Conservation (phyloP, 1,140 invertebrate genomes). For the Diorhabda elongata region DNA sequence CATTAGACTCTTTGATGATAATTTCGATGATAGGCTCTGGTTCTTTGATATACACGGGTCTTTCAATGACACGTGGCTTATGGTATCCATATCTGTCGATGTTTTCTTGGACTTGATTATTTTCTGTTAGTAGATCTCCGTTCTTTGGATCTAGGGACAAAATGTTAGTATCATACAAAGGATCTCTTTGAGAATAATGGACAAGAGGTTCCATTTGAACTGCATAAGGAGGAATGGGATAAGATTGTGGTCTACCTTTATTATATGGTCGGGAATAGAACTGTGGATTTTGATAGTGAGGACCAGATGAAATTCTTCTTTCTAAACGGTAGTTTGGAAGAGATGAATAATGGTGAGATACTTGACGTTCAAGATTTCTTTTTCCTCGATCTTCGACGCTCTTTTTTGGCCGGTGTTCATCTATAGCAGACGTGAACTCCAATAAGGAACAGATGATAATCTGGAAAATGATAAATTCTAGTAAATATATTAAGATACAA, state of each 20-base stretch:
- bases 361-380: constrained; percentile 53
- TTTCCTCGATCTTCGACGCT: constrained; percentile 50
- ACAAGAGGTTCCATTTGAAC: constrained; percentile 76
- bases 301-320: constrained; percentile 44
- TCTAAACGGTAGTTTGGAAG: constrained; percentile 51
- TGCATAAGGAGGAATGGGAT: constrained; percentile 62
- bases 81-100: constrained; percentile 35
- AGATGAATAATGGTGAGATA: constrained; percentile 51
- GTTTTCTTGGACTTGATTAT: constrained; percentile 48
- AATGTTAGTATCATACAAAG: constrained; percentile 61
- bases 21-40: constrained; percentile 88
- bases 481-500: no score
- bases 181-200: constrained; percentile 73
- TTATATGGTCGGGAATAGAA: constrained; percentile 44
- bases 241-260: constrained; percentile 50
- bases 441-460: constrained; percentile 35
- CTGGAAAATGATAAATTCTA: constrained; percentile 27
- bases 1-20: constrained; percentile 85
- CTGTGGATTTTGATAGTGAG: constrained; percentile 32
- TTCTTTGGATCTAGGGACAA: constrained; percentile 51
- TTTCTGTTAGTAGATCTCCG: constrained; percentile 51
- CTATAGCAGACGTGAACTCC: constrained; percentile 28
- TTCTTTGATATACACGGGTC: constrained; percentile 63
- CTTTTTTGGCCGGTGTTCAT: constrained; percentile 49
- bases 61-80: constrained; percentile 48